Evolutionary conservation across 2,797 vertebrate species (phyloP).

Genomic region (Micrastur ruficollis): DNA sequence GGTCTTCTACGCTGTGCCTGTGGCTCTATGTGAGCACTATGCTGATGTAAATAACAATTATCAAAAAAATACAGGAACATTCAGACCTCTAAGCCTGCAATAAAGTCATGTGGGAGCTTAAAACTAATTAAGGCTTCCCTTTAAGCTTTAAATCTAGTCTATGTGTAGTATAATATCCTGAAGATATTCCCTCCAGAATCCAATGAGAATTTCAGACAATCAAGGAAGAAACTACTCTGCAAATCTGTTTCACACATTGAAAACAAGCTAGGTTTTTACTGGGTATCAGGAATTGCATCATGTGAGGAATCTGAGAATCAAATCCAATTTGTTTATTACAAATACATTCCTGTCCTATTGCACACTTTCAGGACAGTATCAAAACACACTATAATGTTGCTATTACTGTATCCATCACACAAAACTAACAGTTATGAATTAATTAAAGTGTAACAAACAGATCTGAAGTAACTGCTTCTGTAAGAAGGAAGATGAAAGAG

Average conservation of each 20-base stretch:
- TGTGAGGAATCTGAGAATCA: not conserved
- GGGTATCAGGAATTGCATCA: not conserved
- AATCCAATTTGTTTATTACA: not conserved
- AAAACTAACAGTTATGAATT: not conserved
- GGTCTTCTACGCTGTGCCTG: not conserved
- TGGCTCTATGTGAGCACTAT: not conserved
- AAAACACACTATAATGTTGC: not conserved
- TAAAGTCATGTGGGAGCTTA: not conserved
- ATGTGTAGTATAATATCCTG: not conserved
- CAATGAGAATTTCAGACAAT: not conserved
- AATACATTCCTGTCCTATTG: not conserved
- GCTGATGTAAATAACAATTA: constrained; percentile 26
- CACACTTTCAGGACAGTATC: not conserved
- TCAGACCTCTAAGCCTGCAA: not conserved
- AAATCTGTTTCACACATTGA: not conserved
- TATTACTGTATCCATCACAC: not conserved
- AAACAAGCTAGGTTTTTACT: not conserved
- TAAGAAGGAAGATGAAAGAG: not conserved
- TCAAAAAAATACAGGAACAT: constrained; percentile 6
- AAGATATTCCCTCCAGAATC: not conserved
- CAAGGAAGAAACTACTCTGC: not conserved
- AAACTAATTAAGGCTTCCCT: constrained; percentile 41
- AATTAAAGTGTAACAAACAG: not conserved
- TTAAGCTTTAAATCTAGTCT: constrained; percentile 32
- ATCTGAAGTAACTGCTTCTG: not conserved